phyloP scores from a whole-genome alignment of 2,888 invertebrate genomes.

The Nasonia oneida region DNA sequence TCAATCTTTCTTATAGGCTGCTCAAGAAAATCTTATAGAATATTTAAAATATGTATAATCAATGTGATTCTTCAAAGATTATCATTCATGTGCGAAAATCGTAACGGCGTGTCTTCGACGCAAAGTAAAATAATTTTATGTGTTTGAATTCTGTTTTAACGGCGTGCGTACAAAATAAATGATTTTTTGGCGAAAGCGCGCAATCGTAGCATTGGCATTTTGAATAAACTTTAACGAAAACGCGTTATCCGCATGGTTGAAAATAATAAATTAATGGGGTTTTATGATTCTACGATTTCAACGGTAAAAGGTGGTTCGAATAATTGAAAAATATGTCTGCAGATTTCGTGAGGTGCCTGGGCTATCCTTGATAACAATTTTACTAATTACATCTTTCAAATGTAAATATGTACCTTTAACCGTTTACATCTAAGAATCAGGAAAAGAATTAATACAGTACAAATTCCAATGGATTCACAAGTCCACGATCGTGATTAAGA shows the following conservation, averaged over 20 bases:
- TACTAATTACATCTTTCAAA: neutral
- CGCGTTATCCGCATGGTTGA: neutral
- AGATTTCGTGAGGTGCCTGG: neutral
- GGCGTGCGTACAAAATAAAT: constrained; percentile 28
- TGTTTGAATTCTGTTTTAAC: constrained; percentile 12
- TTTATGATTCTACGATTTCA: neutral
- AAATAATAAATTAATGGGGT: neutral
- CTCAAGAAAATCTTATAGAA: too few relatives aligned
- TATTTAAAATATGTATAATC: too few relatives aligned
- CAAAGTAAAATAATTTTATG: constrained; percentile 36
- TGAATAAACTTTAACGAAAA: neutral
- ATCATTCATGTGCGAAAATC: constrained; percentile 34
- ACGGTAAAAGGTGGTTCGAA: neutral
- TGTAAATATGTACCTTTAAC: constrained; percentile 9
- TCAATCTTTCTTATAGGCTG: too few relatives aligned
- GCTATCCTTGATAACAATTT: neutral
- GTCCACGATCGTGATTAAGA: neutral
- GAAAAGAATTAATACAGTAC: neutral
- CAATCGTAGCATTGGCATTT: constrained; percentile 16
- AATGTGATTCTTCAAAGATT: constrained; percentile 40
- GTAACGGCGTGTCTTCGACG: constrained; percentile 48
- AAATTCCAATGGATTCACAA: neutral
- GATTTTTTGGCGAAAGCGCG: constrained; percentile 35
- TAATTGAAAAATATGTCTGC: neutral
- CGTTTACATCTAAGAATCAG: neutral